phyloP scores from a whole-genome alignment of 2,797 vertebrate genomes.

The Mustela erminea region DNA sequence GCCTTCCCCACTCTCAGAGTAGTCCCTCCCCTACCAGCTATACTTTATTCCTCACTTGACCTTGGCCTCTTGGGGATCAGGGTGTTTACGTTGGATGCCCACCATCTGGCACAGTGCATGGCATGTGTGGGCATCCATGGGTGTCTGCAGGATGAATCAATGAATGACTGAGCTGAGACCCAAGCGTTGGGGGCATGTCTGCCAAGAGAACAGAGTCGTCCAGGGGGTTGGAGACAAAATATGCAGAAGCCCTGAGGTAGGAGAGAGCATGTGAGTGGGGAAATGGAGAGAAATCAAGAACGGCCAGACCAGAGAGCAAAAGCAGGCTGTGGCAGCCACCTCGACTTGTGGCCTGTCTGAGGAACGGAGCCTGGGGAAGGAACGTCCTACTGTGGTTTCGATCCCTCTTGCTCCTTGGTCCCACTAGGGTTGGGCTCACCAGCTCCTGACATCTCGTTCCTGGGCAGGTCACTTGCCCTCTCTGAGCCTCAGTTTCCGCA shows the following conservation, averaged over 20 bases:
- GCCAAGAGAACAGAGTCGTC: background rate
- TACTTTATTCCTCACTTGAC: background rate
- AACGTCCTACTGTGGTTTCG: rapidly evolving
- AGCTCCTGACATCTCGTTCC: rapidly evolving
- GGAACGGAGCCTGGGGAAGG: background rate
- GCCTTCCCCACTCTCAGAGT: background rate
- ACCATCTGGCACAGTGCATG: background rate
- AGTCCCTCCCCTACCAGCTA: background rate
- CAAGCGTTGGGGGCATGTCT: background rate
- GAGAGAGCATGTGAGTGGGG: background rate
- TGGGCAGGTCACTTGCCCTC: background rate
- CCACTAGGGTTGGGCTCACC: background rate
- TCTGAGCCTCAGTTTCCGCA: background rate
- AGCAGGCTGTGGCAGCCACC: background rate
- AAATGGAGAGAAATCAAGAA: background rate
- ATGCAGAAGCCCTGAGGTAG: background rate
- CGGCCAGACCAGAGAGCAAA: background rate
- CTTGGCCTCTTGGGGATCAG: background rate
- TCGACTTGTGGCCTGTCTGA: rapidly evolving
- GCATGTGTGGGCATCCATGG: background rate
- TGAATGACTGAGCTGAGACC: background rate
- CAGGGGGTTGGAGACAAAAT: background rate
- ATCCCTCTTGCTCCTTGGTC: background rate
- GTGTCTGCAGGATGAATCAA: background rate
- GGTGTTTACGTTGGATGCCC: background rate